Evolutionary conservation across 1,140 invertebrate species (phyloP).

Genomic region (Leptinotarsa lineolata): DNA sequence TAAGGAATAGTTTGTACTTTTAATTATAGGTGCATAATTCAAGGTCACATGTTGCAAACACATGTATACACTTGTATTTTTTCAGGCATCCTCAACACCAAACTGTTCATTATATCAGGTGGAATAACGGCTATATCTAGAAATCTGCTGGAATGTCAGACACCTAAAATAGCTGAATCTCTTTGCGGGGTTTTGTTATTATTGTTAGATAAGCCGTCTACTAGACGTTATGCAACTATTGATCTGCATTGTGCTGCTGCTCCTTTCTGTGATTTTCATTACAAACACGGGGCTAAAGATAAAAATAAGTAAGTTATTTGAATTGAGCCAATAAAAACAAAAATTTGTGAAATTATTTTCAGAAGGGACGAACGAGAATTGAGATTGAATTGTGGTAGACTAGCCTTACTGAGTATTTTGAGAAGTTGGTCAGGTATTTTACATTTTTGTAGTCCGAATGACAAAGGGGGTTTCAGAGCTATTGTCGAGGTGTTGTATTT

Average conservation of each 20-base stretch:
- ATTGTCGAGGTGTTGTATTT: conserved; percentile 87
- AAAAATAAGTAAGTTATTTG: conserved; percentile 44
- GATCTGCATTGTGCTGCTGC: conserved; percentile 84
- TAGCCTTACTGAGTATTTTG: conserved; percentile 82
- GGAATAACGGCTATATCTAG: conserved; percentile 81
- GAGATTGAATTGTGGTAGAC: conserved; percentile 79
- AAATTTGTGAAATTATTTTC: conserved; percentile 29
- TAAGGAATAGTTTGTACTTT: conserved; percentile 44
- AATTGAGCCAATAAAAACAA: no score
- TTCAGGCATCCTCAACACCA: conserved; percentile 80
- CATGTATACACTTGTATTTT: conserved; percentile 26
- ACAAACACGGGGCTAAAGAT: conserved; percentile 59
- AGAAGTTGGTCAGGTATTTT: conserved; percentile 88
- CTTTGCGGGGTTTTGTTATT: conserved; percentile 84
- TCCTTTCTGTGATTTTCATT: conserved; percentile 91
- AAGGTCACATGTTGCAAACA: background rate
- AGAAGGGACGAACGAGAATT: conserved; percentile 79
- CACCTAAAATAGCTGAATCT: conserved; percentile 79
- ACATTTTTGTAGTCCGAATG: conserved; percentile 79
- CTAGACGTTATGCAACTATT: conserved; percentile 71
- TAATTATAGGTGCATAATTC: background rate
- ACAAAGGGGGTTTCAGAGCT: conserved; percentile 75
- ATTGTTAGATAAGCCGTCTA: conserved; percentile 84
- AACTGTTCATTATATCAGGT: conserved; percentile 78
- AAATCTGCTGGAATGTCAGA: conserved; percentile 80